A percentile compares a stretch with the other conserved stretches of the same genome.
Evolutionary conservation across 2,888 invertebrate species (phyloP).

Genomic region (Pemphredon lugubris): DNA sequence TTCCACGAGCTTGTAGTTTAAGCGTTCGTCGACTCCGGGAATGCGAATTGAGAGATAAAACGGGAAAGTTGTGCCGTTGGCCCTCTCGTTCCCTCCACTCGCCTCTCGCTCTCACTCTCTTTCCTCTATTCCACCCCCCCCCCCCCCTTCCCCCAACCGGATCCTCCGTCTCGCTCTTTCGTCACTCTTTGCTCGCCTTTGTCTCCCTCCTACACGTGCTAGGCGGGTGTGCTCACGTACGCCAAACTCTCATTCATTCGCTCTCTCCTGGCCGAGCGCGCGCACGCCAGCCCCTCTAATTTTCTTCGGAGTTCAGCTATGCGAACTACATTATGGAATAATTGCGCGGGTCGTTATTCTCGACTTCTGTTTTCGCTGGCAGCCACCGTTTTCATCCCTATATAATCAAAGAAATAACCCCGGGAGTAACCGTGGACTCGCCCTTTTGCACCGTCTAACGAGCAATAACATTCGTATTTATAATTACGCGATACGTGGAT

Average conservation of each 20-base stretch:
- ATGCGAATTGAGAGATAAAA: conserved; percentile 79
- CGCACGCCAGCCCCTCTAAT: conserved; percentile 71
- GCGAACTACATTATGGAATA: conserved; percentile 77
- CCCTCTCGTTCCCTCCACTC: conserved; percentile 40
- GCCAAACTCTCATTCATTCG: conserved; percentile 64
- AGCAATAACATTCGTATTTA: conserved; percentile 45
- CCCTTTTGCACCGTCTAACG: conserved; percentile 50
- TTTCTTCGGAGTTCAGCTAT: conserved; percentile 76
- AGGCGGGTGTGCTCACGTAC: conserved; percentile 55
- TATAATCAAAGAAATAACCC: conserved; percentile 55
- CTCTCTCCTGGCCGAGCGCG: conserved; percentile 56
- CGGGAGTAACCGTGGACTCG: conserved; percentile 27
- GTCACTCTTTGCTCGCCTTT: conserved; percentile 44
- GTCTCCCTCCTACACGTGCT: conserved; percentile 32
- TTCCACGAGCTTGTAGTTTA: conserved; percentile 72
- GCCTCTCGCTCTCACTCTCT: too few species aligned
- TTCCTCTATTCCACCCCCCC: too few species aligned
- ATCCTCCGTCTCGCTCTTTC: conserved; percentile 43
- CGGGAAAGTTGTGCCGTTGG: conserved; percentile 73
- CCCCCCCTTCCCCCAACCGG: too few species aligned
- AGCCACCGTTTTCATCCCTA: conserved; percentile 57
- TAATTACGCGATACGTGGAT: conserved; percentile 16
- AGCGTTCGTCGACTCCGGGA: conserved; percentile 75
- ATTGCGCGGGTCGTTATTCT: conserved; percentile 73
- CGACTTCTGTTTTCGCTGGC: conserved; percentile 66